Conservation (phyloP, 23 tunicate species). For the Ascidia mentula region DNA sequence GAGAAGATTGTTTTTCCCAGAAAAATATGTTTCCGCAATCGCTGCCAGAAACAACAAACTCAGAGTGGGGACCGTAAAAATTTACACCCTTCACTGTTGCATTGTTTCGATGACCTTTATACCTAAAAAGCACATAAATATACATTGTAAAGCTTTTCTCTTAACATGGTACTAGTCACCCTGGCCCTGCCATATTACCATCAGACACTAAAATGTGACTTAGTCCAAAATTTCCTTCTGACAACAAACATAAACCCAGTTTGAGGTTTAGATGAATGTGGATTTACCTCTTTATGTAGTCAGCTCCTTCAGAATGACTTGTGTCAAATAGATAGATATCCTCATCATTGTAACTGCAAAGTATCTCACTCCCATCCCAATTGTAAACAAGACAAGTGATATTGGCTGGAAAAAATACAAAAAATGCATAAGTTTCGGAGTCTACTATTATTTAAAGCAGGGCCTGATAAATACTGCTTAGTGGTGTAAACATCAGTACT, state of each 20-base stretch:
- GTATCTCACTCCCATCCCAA: conserved; percentile 70
- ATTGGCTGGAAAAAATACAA: conserved; percentile 45
- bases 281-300: conserved; percentile 54
- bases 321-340: conserved; percentile 84
- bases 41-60: conserved; percentile 87
- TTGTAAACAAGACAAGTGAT: conserved; percentile 83
- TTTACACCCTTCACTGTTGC: conserved; percentile 94
- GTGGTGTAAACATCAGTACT: background rate
- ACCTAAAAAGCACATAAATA: too few species aligned
- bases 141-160: too few species aligned
- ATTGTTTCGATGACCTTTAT: conserved; percentile 84
- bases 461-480: background rate
- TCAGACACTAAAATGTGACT: too few species aligned
- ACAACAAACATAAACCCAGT: background rate
- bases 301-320: conserved; percentile 49
- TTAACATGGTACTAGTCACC: too few species aligned
- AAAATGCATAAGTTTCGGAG: background rate
- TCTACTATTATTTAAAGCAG: background rate
- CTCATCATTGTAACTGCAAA: conserved; percentile 91
- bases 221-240: background rate
- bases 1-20: conserved; percentile 81
- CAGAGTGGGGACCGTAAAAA: conserved; percentile 80
- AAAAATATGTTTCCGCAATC: conserved; percentile 90
- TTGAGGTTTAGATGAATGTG: background rate
- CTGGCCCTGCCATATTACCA: too few species aligned